A percentile compares a stretch with the other conserved stretches of the same genome.
Evolutionary conservation across 2,888 invertebrate genomes (phyloP).

Genomic region (Tenthredo distinguenda): DNA sequence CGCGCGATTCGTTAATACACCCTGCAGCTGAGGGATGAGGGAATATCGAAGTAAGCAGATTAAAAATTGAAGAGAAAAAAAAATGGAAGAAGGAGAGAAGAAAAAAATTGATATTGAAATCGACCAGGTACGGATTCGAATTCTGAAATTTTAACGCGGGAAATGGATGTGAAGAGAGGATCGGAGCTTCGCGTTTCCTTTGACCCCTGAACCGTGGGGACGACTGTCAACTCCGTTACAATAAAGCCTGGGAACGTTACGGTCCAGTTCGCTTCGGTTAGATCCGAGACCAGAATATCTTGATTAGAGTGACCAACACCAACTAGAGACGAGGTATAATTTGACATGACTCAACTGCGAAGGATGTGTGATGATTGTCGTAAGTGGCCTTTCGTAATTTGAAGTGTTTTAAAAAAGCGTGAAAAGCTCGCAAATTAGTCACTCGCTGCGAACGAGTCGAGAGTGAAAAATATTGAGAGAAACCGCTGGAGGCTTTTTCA

Average conservation of each 20-base stretch:
- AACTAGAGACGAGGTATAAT: constrained; percentile 5
- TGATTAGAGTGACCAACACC: constrained; percentile 4
- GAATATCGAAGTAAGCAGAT: neutral
- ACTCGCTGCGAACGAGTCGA: neutral
- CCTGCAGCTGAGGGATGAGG: neutral
- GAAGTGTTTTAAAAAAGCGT: neutral
- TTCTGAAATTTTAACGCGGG: neutral
- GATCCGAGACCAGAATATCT: constrained; percentile 26
- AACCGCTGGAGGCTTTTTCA: neutral
- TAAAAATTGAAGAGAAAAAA: neutral
- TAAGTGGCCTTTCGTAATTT: neutral
- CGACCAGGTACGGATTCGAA: neutral
- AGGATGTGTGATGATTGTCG: constrained; percentile 1
- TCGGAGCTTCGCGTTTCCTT: constrained; percentile 21
- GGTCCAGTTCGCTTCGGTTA: constrained; percentile 13
- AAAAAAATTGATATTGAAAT: neutral
- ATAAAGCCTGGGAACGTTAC: constrained; percentile 17
- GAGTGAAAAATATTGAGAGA: neutral
- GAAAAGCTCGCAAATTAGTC: neutral
- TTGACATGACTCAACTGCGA: neutral
- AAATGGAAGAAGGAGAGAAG: no score
- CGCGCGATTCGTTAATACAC: neutral
- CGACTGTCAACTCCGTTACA: constrained; percentile 29
- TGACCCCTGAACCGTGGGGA: constrained; percentile 30
- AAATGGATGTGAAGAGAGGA: neutral